Evolutionary conservation across 2,888 invertebrate genomes (phyloP), one percentile per base, ranked within the genome.

Genomic region (Leptinotarsa tumamoca): DNA sequence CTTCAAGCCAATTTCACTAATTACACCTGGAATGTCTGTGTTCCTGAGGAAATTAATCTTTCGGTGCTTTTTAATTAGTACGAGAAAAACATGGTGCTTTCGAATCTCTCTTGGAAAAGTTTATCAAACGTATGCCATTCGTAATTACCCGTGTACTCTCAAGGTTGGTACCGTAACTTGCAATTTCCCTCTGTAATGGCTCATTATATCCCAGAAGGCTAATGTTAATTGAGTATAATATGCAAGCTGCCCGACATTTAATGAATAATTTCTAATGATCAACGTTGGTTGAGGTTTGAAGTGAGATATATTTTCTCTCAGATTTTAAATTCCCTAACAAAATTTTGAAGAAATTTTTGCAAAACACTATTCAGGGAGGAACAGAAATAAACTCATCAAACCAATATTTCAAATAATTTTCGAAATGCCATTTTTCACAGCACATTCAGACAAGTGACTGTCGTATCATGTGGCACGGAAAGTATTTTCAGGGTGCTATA

Each of bases 11-110:
- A 33, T 63, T 63, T 63, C 33, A 33, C 43, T 63, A 63, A 63
- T 63, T 63, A 63, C 43, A 63, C 63, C 63, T 63, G 63, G 33
- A 63, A 33, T 63, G 63, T 18, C 18, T 63, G 63, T 43, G 14
- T 63, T 33, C 10, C 63, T 63, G 27, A 18, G 63, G n/a, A 63
- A 63, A 63, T 63, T 63, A 33, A 63, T 63, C 27, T 33, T 63
- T 63, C 17, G 33, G 63, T 43, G 27, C 33, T 63, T 63, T 63
- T 63, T 63, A 27, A 63, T 63, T 63, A 63, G 43, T n/a, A 18
- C 10, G 63, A 63, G 43, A 27, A 63, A 27, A 63, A 10, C 63
- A 33, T 33, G 33, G 43, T 63, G 27, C 33, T n/a, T 43, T 63
- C 33, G 63, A 43, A 63, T 43, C 43, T 43, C 17, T 63, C 63